phyloP scores from a whole-genome alignment of 2,888 invertebrate genomes.

The Tiliacea aurago region DNA sequence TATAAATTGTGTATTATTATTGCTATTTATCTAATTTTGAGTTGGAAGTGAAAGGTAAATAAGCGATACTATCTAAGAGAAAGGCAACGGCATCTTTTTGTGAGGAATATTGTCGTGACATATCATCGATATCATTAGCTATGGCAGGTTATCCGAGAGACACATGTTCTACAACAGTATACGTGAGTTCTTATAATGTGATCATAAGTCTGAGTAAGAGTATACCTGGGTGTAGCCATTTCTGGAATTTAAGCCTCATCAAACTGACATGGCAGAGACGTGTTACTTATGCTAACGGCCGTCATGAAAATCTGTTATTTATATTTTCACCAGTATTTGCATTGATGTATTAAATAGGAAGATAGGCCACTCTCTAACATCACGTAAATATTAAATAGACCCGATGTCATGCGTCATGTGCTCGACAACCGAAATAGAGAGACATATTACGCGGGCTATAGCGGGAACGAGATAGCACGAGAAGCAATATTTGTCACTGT shows the following conservation, averaged over 20 bases:
- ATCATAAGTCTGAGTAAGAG: not conserved
- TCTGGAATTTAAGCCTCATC: not conserved
- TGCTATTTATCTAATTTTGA: conserved; percentile 9
- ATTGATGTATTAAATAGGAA: too few species aligned
- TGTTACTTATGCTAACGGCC: not conserved
- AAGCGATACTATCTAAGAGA: conserved; percentile 9
- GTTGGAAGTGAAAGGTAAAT: not conserved
- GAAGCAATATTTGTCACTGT: too few species aligned
- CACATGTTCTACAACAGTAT: not conserved
- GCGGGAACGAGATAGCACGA: too few species aligned
- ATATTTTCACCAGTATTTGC: too few species aligned
- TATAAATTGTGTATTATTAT: not conserved
- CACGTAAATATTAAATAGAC: too few species aligned
- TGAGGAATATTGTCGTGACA: conserved; percentile 1
- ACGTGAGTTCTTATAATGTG: not conserved
- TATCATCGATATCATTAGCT: conserved; percentile 16
- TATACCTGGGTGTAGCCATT: not conserved
- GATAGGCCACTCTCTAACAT: too few species aligned
- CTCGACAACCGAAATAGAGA: too few species aligned
- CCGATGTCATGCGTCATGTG: too few species aligned
- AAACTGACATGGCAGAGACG: not conserved
- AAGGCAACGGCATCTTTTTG: conserved; percentile 12
- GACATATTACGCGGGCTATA: too few species aligned
- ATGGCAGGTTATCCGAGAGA: not conserved
- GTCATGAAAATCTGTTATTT: too few species aligned